phyloP scores from a whole-genome alignment of 1,140 invertebrate genomes.

The Eufriesea mexicana region DNA sequence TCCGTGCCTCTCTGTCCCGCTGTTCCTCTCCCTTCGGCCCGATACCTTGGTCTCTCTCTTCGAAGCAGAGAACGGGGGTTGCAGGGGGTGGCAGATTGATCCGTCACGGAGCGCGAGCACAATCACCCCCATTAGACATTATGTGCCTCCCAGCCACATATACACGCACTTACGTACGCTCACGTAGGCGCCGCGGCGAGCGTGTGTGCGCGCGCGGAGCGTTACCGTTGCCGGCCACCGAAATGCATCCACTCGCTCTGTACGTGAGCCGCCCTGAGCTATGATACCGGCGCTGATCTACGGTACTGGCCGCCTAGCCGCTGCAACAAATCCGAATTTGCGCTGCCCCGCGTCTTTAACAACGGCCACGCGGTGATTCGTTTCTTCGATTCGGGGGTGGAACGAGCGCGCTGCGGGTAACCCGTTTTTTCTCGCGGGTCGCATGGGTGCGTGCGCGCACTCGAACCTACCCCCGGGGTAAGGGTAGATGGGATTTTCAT shows the following conservation, averaged over 20 bases:
- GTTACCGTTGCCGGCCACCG: constrained; percentile 66
- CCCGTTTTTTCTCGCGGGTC: too few species aligned
- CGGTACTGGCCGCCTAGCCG: constrained; percentile 63
- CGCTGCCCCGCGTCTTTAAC: constrained; percentile 41
- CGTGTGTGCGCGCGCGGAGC: constrained; percentile 25
- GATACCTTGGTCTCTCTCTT: constrained; percentile 42
- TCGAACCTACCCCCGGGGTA: too few species aligned
- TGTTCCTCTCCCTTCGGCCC: constrained; percentile 2
- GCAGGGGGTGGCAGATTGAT: constrained; percentile 81
- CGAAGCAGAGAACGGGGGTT: constrained; percentile 57
- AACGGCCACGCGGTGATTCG: not conserved
- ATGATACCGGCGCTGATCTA: constrained; percentile 77
- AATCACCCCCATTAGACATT: constrained; percentile 82
- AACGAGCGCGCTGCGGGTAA: not conserved
- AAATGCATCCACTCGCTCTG: constrained; percentile 73
- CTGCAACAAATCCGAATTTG: constrained; percentile 67
- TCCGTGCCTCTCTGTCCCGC: not conserved
- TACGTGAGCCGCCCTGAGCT: constrained; percentile 64
- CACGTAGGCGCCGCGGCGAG: constrained; percentile 43
- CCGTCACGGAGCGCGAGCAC: constrained; percentile 81
- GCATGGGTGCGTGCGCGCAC: too few species aligned
- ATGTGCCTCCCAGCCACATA: constrained; percentile 74
- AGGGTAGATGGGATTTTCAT: too few species aligned
- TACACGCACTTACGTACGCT: constrained; percentile 43
- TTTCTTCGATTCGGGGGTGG: not conserved